Base-by-base conservation (phyloP, 2,888 invertebrate species). In the Parnassius glacialis region DNA sequence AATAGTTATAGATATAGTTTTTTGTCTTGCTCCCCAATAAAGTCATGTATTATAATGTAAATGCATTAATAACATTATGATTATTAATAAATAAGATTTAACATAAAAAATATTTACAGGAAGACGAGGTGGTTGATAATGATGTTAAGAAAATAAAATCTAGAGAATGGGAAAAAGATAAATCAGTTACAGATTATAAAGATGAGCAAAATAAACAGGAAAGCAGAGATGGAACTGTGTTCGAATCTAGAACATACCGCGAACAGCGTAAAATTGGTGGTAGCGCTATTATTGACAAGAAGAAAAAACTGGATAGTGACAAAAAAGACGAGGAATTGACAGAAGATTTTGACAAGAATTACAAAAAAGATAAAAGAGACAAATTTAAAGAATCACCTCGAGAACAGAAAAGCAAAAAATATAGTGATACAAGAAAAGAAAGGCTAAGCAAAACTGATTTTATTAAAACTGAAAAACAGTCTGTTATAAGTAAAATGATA, bases 91-190 rank as follows among this genome's bases (percentile, higher is more conserved):
- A 50, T 50, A 20, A 16, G 10, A 34, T 9, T 16, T 16, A 50
- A 50, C 13, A 48, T 48, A 13, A 41, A 52, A 50, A 5, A 56
- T 13, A 34, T 56, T 50, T 52, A 54, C 54, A 64, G 91, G 91
- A 92, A 66, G 92, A 92, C 73, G 91, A 92, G 60, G 68, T 65
- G 65, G 80, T 72, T 47, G 92, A 92, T 50, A 85, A 79, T 68
- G 92, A 92, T 65, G 79, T 90, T 10, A 92, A 90, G 67, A 91
- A 88, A 77, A 88, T 92, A 9, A 92, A 90, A 73, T 77, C 88
- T 9, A 80, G 90, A 61, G 92, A 92, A 59, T 90, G 87, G 84
- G 92, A 92, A 61, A 88, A 85, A 70, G 88, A 90, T 57, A 91
- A 86, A 73, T 67, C 74, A 47, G 67, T 68, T 61, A 68, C 72